phyloP scores from a whole-genome alignment of 30 jellyfish, hydroid and myxozoan species.

The Hydractinia echinata region DNA sequence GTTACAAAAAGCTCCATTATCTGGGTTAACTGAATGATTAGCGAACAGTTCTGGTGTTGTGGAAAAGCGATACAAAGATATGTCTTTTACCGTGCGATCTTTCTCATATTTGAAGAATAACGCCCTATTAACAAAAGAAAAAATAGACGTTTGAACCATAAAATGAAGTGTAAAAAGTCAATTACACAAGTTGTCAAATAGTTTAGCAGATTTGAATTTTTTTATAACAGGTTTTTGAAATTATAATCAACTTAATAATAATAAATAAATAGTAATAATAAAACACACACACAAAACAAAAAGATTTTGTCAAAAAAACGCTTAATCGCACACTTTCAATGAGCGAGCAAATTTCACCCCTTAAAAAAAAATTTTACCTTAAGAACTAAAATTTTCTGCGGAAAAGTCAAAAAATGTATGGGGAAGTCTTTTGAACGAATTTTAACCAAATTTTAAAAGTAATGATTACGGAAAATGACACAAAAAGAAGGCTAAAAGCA shows the following conservation, averaged over 20 bases:
- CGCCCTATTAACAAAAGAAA: constrained; percentile 38
- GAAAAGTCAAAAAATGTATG: no score
- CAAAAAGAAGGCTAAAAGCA: no score
- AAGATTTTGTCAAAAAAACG: no score
- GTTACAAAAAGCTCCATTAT: constrained; percentile 79
- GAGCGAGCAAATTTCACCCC: background rate
- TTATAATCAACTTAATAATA: no score
- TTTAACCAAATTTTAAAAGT: no score
- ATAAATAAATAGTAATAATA: no score
- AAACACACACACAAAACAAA: no score
- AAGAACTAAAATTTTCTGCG: no score
- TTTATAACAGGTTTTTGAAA: no score
- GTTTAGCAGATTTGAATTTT: no score
- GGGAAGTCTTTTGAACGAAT: no score
- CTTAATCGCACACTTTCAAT: background rate
- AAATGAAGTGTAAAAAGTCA: background rate
- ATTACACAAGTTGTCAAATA: background rate
- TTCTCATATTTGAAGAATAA: constrained; percentile 48
- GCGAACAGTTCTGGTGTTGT: constrained; percentile 68
- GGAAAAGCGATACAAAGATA: constrained; percentile 52
- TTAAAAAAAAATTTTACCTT: background rate
- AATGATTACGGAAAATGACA: no score
- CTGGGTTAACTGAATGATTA: constrained; percentile 56
- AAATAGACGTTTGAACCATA: background rate
- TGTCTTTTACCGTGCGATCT: constrained; percentile 46